A percentile compares a stretch with the other conserved stretches of the same genome.
Evolutionary conservation across 2,113 vertebrate species (phyloP).

Genomic region (Anarrhichthys ocellatus): DNA sequence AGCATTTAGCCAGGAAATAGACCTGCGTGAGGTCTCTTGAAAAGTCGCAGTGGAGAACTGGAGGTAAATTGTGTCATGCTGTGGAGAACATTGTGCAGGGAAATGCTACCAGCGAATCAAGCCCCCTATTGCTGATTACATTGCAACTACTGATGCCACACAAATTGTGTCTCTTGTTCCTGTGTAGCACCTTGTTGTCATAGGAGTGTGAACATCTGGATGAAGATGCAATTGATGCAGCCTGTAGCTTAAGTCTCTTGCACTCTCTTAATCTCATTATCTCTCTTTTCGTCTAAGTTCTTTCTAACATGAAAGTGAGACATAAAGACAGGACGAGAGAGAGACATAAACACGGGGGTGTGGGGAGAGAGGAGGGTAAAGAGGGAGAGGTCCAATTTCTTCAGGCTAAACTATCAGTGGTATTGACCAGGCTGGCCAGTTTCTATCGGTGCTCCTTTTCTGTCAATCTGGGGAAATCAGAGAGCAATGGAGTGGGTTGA

Average conservation of each 20-base stretch:
- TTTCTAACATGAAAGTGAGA: constrained; percentile 27
- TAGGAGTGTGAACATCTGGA: constrained; percentile 9
- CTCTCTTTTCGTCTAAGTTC: constrained; percentile 27
- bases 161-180: background rate
- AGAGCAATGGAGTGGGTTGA: constrained; percentile 70
- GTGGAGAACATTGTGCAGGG: constrained; percentile 14
- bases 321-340: constrained; percentile 11
- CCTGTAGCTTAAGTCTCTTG: constrained; percentile 11
- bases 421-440: constrained; percentile 76
- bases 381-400: constrained; percentile 76
- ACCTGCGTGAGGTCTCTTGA: background rate
- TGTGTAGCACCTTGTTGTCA: background rate
- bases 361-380: background rate
- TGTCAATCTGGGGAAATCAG: constrained; percentile 82
- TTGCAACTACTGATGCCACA: background rate
- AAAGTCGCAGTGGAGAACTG: background rate
- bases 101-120: constrained; percentile 17
- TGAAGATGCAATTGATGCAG: constrained; percentile 35
- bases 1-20: constrained; percentile 3
- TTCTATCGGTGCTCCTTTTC: constrained; percentile 76
- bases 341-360: constrained; percentile 2
- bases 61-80: constrained; percentile 21
- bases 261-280: constrained; percentile 25
- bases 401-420: constrained; percentile 66
- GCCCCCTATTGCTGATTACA: constrained; percentile 14